These are phyloP conservation scores for Poecile montanus DNA, from an alignment of 2,797 vertebrate species.

Conservation along the genomic window DNA sequence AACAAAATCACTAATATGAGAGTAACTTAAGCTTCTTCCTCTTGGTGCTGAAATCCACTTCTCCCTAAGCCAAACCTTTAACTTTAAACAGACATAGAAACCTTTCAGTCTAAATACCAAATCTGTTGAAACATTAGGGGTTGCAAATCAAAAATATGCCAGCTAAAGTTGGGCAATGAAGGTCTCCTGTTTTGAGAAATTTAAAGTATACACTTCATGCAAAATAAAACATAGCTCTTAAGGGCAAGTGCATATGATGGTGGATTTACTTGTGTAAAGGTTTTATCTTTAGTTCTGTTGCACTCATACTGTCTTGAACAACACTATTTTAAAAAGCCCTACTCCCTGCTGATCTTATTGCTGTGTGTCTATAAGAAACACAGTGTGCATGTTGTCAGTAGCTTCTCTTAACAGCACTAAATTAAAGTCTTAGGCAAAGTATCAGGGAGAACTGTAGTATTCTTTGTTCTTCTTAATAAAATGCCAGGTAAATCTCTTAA, in stretches of 20 bases:
- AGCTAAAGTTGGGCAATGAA: neutral
- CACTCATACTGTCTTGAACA: conserved; percentile 38
- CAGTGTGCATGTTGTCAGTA: neutral
- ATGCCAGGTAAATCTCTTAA: neutral
- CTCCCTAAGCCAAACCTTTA: neutral
- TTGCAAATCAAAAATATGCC: neutral
- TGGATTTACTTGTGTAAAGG: conserved; percentile 23
- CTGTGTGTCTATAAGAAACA: conserved; percentile 10
- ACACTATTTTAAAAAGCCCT: conserved; percentile 9
- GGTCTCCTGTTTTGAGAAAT: neutral
- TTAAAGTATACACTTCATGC: neutral
- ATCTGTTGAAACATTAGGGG: neutral
- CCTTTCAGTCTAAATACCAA: neutral
- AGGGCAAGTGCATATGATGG: neutral
- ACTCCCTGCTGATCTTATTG: conserved; percentile 53
- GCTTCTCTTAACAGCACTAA: conserved; percentile 44
- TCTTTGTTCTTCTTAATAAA: conserved; percentile 29
- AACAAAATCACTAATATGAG: neutral
- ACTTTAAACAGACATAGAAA: neutral
- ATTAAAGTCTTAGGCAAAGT: conserved; percentile 39
- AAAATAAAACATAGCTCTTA: conserved; percentile 7
- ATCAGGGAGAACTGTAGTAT: neutral
- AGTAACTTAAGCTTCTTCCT: neutral
- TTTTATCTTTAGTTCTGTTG: conserved; percentile 17
- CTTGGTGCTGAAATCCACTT: neutral